Evolutionary conservation across 2,797 vertebrate genomes (phyloP), one percentile per base, ranked within the genome.

Genomic region (Serranus cabrilla): DNA sequence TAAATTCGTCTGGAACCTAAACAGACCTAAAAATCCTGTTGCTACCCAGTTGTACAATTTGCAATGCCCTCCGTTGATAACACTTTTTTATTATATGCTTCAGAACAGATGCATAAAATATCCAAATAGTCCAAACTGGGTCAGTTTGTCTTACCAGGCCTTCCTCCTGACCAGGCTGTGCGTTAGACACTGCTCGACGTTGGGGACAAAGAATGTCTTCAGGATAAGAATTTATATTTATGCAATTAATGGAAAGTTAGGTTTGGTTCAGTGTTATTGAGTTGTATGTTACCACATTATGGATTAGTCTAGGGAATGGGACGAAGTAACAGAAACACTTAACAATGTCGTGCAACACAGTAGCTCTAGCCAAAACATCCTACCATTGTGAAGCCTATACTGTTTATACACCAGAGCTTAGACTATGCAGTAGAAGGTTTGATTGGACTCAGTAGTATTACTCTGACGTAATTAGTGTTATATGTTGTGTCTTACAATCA

Each of bases 331-430:
- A 71, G 80, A 69, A 79, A 71, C 14, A 39, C 13, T 16, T 20
- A 57, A 55, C 54, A 63, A 47, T 65, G 58, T 63, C 20, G 17
- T 60, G 60, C 17, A 63, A 37, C 57, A 18, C 55, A 67, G 63
- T 31, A 0, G 18, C 40, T 11, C 18, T 11, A 55, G 70, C 45
- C 75, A 69, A 84, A 85, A 74, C 58, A 84, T 70, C 52, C 10
- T 21, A 11, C 47, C 45, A 50, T 37, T 78, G 62, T 76, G 18
- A 39, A 51, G 56, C 23, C 55, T 18, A 16, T 70, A 21, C 58
- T 75, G 59, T 78, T 87, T 82, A 85, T 78, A 59, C 20, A 11
- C 61, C 42, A 49, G 67, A 68, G 23, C 40, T 50, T 7, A 34
- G 56, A 49, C 51, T 51, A 43, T 14, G 21, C 42, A 46, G 20